Base-by-base conservation (phyloP, 2,888 invertebrate species). In the Galeruca laticollis region DNA sequence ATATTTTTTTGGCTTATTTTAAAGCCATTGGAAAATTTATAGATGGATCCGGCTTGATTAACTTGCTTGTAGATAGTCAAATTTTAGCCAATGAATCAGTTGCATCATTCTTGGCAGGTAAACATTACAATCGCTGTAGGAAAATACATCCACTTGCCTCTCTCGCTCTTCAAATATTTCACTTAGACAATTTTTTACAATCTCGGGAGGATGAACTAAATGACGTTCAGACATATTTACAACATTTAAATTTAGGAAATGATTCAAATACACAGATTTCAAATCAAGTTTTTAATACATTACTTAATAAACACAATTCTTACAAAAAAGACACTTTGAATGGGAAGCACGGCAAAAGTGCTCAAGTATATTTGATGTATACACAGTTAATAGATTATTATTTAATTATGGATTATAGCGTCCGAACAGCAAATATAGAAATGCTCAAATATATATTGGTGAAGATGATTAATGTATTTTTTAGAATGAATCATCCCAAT, bases 71-170 rank as follows among this genome's bases (percentile, higher is more conserved):
- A 4, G 73, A 79, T 26, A 72, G 76, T 21, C 71, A 74, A 62
- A 26, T 81, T 21, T 31, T 81, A 10, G 80, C 79, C 2, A 74
- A 49, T 68, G 80, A 78, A 37, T 80, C 79, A n/a, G 72, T 81
- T 0, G 72, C 69, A 8, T 63, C 73, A 0, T 77, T 78, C 70
- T 26, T 78, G 33, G 64, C 49, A 49, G 80, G 79, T 9, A 79
- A 78, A 68, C 75, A 76, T 56, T 78, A 68, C 43, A 73, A 73
- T 49, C 62, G 71, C 9, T 78, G 78, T 60, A 77, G 40, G 43
- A 51, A 52, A 21, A 54, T 75, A 21, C 74, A 75, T 71, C 70
- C 72, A 47, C 37, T 80, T 52, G 47, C 76, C 5, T 68, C 76
- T 56, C 66, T 77, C 43, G 73, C 73, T 68, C 33, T 79, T 2